Conservation (phyloP, 2,113 vertebrate genomes). For the Pavo muticus region DNA sequence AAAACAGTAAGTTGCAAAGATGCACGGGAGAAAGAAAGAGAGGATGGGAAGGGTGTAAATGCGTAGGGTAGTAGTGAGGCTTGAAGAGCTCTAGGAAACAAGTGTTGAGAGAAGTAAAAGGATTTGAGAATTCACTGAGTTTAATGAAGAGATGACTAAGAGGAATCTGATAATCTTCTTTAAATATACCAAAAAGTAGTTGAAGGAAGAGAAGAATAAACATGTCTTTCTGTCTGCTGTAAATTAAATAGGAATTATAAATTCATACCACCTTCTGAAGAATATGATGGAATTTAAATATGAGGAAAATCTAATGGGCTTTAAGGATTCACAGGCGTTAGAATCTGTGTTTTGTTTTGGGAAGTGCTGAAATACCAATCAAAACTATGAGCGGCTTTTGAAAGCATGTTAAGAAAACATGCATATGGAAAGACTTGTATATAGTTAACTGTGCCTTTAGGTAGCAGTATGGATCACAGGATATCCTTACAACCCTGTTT, state of each 20-base stretch:
- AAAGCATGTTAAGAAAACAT: neutral
- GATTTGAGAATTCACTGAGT: rapidly evolving
- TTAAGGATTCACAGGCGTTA: neutral
- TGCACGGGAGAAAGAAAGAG: neutral
- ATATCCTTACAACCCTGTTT: neutral
- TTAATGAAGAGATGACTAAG: neutral
- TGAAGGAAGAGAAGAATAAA: neutral
- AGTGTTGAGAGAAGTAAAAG: neutral
- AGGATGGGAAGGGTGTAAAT: neutral
- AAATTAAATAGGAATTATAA: neutral
- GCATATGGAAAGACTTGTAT: neutral
- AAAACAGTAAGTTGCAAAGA: neutral
- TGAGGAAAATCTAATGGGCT: neutral
- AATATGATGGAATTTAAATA: neutral
- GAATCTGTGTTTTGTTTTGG: neutral
- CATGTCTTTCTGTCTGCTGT: neutral
- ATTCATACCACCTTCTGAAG: neutral
- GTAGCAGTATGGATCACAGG: neutral
- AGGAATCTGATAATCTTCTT: neutral
- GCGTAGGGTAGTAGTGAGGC: neutral
- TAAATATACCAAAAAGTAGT: neutral
- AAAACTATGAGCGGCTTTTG: neutral
- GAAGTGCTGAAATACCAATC: neutral
- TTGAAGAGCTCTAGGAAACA: neutral
- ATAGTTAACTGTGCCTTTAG: neutral